Conservation (phyloP, 2,113 vertebrate genomes). For the Stegastes partitus region DNA sequence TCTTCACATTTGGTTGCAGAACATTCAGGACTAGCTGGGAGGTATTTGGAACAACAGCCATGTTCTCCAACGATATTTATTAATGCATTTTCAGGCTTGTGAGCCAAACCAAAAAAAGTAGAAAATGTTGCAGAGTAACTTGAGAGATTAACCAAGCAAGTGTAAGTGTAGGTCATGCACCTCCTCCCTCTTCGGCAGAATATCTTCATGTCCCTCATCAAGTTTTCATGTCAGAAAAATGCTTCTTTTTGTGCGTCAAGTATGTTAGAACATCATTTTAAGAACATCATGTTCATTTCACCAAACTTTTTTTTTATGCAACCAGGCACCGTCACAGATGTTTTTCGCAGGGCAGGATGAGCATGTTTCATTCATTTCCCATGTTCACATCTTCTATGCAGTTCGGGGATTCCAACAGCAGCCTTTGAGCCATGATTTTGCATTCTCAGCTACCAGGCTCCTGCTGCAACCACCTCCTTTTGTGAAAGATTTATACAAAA, state of each 20-base stretch:
- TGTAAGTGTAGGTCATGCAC: not conserved
- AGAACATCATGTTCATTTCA: constrained; percentile 30
- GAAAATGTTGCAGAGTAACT: not conserved
- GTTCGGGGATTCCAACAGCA: constrained; percentile 27
- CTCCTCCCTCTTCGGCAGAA: not conserved
- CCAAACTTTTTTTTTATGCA: constrained; percentile 14
- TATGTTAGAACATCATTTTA: constrained; percentile 36
- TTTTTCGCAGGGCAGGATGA: constrained; percentile 47
- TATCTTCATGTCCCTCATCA: constrained; percentile 43
- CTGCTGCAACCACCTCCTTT: constrained; percentile 5
- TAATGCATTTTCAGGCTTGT: not conserved
- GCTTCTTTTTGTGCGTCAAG: constrained; percentile 12
- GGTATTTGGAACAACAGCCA: not conserved
- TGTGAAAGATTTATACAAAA: constrained; percentile 44
- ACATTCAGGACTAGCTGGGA: no score
- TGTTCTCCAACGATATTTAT: not conserved
- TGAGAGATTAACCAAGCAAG: not conserved
- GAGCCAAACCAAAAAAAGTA: not conserved
- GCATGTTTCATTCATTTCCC: constrained; percentile 40
- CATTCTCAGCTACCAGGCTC: constrained; percentile 11
- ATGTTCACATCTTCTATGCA: constrained; percentile 26
- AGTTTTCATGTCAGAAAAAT: constrained; percentile 47
- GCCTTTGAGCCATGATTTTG: constrained; percentile 17
- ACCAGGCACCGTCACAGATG: constrained; percentile 27
- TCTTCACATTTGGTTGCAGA: no score